A percentile compares a stretch with the other conserved stretches of the same genome.
Evolutionary conservation across 2,888 invertebrate genomes (phyloP).

Genomic region (Cephonodes hylas): DNA sequence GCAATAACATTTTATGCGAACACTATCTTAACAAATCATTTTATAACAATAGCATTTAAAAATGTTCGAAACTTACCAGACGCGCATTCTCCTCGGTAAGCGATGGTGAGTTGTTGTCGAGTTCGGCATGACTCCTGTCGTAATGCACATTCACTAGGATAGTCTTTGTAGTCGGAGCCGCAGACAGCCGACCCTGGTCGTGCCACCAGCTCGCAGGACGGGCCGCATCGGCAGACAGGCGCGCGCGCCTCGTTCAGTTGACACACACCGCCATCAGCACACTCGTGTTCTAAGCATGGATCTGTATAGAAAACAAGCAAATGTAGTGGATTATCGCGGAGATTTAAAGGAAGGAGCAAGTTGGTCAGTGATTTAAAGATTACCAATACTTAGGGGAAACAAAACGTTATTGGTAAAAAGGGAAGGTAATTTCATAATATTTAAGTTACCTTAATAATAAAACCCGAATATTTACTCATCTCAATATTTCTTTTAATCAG

Average conservation of each 20-base stretch:
- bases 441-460: no score
- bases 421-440: no score
- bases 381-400: no score
- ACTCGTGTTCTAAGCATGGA: conserved; percentile 90
- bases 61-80: conserved; percentile 82
- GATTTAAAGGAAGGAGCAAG: not conserved
- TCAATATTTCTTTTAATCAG: not conserved
- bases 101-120: conserved; percentile 86
- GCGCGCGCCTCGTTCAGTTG: conserved; percentile 89
- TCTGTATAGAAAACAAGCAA: conserved; percentile 79
- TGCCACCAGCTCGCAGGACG: conserved; percentile 87
- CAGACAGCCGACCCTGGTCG: conserved; percentile 85
- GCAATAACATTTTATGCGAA: no score
- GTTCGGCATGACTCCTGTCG: conserved; percentile 89
- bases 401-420: no score
- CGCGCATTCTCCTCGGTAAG: conserved; percentile 91
- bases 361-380: no score
- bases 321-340: not conserved
- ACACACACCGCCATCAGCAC: conserved; percentile 90
- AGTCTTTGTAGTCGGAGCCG: conserved; percentile 89
- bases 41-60: not conserved
- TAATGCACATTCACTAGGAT: conserved; percentile 90
- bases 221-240: conserved; percentile 90
- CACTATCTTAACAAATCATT: no score
- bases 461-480: no score